Base-by-base conservation (phyloP, 2,113 vertebrate species). In the Raja brachyura region DNA sequence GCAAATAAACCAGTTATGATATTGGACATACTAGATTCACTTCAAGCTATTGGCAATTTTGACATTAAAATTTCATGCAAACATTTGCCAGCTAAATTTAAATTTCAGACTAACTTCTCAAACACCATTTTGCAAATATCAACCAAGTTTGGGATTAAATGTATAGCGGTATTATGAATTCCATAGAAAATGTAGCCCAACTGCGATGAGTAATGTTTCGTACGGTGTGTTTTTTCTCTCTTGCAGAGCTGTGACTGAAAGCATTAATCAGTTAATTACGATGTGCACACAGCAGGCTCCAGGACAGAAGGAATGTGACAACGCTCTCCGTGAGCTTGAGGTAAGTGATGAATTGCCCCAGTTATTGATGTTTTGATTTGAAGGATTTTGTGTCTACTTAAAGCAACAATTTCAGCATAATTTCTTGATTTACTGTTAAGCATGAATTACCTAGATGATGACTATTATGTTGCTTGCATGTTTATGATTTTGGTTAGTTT, bases 261-360 rank as follows among this genome's bases (percentile, higher is more conserved):
- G 98, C 93, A 99, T 99, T 96, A 99, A 99, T 95, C 98, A 99
- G 96, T 97, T 99, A 94, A 99, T 99, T 96, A 99, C 98, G 93
- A 98, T 98, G 98, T 99, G 99, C 93, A 99, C 98, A 28, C 97
- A 98, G 97, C 98, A 99, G 95, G 98, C 98, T 0, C 98, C 98
- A 0, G 98, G 98, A 93, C 99, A 99, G 95, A 99, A 99, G 93
- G 98, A 99, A 94, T 99, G 99, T 33, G 98, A 98, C 95, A 99
- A 99, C 6, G 98, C 98, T 77, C 96, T 99, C 74, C 95, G 98
- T 88, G 98, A 99, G 93, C 95, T 99, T 66, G 98, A 99, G 98
- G 98, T 99, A 31, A 93, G 33, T 70, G 68, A 59, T 14, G 1
- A 86, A 73, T 14, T 28, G 1, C 33, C 22, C 9, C 66, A 22